These are phyloP conservation scores for Neogobius melanostomus DNA, from an alignment of 2,113 vertebrate genomes.

Conservation along the genomic window DNA sequence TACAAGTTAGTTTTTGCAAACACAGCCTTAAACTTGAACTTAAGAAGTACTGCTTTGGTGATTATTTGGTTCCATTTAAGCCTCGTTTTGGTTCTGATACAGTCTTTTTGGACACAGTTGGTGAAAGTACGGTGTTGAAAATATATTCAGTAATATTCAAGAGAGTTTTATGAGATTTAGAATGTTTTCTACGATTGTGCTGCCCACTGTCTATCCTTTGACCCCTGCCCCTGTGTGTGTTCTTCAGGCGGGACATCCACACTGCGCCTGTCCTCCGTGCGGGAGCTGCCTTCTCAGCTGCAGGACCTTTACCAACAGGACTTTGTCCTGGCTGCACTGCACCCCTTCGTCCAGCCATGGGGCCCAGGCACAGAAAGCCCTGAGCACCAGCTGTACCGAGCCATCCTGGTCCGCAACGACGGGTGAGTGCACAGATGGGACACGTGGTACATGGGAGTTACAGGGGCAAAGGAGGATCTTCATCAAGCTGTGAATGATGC, in stretches of 20 bases:
- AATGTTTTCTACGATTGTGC: too few relatives aligned
- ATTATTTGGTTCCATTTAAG: too few relatives aligned
- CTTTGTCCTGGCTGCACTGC: constrained; percentile 86
- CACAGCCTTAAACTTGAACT: too few relatives aligned
- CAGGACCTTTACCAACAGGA: constrained; percentile 95
- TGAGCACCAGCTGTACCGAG: constrained; percentile 91
- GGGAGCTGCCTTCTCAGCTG: constrained; percentile 89
- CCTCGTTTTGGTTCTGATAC: too few relatives aligned
- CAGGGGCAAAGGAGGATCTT: not conserved
- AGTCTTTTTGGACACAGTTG: too few relatives aligned
- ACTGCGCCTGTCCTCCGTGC: constrained; percentile 86
- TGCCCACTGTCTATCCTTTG: not conserved
- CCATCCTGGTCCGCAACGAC: constrained; percentile 89
- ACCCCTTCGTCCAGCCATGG: constrained; percentile 91
- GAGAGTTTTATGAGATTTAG: too few relatives aligned
- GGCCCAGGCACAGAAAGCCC: constrained; percentile 82
- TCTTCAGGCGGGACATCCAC: constrained; percentile 84
- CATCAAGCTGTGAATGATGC: not conserved
- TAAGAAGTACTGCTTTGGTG: too few relatives aligned
- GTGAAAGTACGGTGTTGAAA: too few relatives aligned
- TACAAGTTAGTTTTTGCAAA: too few relatives aligned
- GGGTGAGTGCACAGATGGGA: constrained; percentile 75
- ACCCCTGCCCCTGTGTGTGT: constrained; percentile 3
- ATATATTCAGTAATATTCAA: too few relatives aligned
- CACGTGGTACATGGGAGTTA: not conserved